Conservation (phyloP, 1,140 invertebrate species). For the Pachypsylla venusta region DNA sequence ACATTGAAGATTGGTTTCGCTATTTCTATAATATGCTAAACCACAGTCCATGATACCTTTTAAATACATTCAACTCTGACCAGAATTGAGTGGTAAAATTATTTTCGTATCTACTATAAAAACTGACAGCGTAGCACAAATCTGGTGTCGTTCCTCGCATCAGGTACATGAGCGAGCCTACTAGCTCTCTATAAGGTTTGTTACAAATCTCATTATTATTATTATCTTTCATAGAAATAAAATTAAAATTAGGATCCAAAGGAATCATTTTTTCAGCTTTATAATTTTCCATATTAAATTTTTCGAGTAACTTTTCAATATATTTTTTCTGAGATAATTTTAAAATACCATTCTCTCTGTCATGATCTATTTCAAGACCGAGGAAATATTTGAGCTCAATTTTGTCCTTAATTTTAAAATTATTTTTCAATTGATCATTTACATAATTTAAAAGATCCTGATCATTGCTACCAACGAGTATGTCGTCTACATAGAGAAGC, state of each 20-base stretch:
- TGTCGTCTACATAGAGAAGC: constrained; percentile 30
- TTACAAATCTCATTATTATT: not conserved
- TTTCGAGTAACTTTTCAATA: constrained; percentile 27
- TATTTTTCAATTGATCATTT: constrained; percentile 24
- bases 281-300: constrained; percentile 29
- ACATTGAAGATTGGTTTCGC: not conserved
- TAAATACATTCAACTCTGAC: not conserved
- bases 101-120: constrained; percentile 14
- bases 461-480: constrained; percentile 25
- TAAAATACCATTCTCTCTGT: constrained; percentile 23
- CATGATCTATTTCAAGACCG: constrained; percentile 27
- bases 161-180: constrained; percentile 30
- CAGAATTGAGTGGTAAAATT: constrained; percentile 9
- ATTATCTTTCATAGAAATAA: constrained; percentile 7
- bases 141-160: constrained; percentile 31
- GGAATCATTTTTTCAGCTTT: constrained; percentile 27
- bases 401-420: constrained; percentile 31
- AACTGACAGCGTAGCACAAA: constrained; percentile 21
- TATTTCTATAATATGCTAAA: not conserved
- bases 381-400: constrained; percentile 25
- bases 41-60: not conserved
- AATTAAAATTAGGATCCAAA: constrained; percentile 24
- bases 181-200: constrained; percentile 26
- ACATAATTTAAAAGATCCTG: constrained; percentile 21
- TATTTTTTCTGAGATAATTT: constrained; percentile 27